Evolutionary conservation across 2,113 vertebrate genomes (phyloP), one percentile per base, ranked within the genome.

Genomic region (Sebastes schlegelii): DNA sequence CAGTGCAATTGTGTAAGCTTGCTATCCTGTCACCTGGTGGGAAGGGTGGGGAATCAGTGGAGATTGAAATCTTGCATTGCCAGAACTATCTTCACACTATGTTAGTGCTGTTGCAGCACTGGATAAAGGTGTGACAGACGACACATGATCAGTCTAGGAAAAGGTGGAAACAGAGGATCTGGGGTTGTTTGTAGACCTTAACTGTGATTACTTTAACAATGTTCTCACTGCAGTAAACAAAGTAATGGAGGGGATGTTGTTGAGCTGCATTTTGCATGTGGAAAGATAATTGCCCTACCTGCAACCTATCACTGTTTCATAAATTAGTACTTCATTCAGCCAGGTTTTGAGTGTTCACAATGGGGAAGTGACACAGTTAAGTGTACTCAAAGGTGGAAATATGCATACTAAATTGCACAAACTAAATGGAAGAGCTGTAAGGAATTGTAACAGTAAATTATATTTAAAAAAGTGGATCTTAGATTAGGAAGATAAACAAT

Each of bases 1-100:
- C 51, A 42, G 62, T 71, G 34, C 19, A 79, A 78, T 51, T 80
- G 67, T 80, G 63, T 74, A 83, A 86, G 80, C 69, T 81, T 61
- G 64, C 61, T 57, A 79, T 74, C 21, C 48, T 79, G 63, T 79
- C 45, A 85, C 60, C 63, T 68, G 45, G 16, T 67, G 21, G 54
- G 23, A 86, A 86, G 51, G n/a, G 26, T 73, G 62, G 65, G 51
- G 54, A 77, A 77, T 77, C 71, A 64, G 54, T 43, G 23, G n/a
- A 55, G 65, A 83, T 76, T 68, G 5, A 76, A 68, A 86, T 76
- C 74, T 61, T 66, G 60, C 66, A 63, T 51, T 74, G 69, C 60
- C 82, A 54, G 19, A 79, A 74, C 23, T 40, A 68, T 78, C 69
- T 84, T 74, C 70, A 82, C 63, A 79, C 72, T 64, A 68, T 76